These are phyloP conservation scores for Phalacrocorax aristotelis DNA, from an alignment of 2,113 vertebrate genomes.

Conservation along the genomic window DNA sequence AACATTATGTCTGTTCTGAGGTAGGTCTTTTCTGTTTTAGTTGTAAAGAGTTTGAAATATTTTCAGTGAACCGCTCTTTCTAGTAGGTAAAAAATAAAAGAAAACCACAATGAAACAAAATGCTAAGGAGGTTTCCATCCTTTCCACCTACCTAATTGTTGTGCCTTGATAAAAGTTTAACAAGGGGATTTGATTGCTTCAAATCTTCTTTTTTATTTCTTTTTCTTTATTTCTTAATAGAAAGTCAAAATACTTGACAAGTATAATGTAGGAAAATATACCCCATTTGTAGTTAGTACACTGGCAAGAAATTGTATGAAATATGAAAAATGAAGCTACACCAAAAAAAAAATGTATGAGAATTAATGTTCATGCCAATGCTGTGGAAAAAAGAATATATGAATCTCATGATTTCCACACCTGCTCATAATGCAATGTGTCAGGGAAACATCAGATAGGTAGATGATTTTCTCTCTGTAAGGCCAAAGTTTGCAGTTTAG, in stretches of 20 bases:
- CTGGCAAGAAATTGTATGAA: not conserved
- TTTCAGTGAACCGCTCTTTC: not conserved
- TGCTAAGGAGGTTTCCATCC: accelerated
- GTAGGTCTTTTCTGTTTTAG: accelerated
- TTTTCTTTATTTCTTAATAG: not conserved
- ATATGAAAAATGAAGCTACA: not conserved
- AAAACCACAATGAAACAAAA: not conserved
- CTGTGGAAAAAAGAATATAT: not conserved
- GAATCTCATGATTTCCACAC: not conserved
- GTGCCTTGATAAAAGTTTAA: not conserved
- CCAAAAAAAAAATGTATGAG: not conserved
- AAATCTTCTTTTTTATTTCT: too few relatives aligned
- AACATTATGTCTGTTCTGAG: not conserved
- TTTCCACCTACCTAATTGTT: not conserved
- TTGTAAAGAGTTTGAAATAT: not conserved
- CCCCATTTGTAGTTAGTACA: not conserved
- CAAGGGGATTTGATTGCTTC: not conserved
- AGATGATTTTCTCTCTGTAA: not conserved
- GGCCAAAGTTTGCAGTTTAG: not conserved
- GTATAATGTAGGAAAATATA: not conserved
- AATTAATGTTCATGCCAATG: not conserved
- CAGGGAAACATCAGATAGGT: not conserved
- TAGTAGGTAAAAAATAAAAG: not conserved
- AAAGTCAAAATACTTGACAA: not conserved
- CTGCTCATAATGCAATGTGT: not conserved